Base-by-base conservation (phyloP, 64 coral and sea anemone genomes). In the Montipora efflorescens region DNA sequence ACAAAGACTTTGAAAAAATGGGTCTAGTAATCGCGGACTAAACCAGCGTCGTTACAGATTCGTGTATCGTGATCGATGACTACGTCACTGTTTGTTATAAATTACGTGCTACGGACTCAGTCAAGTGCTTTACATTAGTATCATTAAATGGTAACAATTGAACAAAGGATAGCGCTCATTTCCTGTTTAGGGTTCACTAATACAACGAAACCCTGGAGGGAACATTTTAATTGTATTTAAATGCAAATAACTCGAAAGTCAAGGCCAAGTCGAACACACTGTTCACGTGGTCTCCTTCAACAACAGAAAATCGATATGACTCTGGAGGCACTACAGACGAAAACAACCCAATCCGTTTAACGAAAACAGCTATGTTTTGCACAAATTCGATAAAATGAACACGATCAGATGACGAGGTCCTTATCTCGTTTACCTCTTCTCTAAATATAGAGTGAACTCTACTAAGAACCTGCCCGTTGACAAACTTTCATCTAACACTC, bases 171-270 rank as follows among this genome's bases (percentile, higher is more conserved):
- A 22, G 18, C 82, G 64, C 62, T 68, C 43, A n/a, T 72, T 86
- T 86, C 82, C 82, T 86, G 82, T 86, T 86, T 86, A 71, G 82
- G 64, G 45, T 18, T 9, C 45, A 18, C 14, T 49, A 22, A 86
- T 22, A 25, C n/a, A 25, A 86, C 47, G 47, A 72, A 86, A 45
- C 16, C 82, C 81, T 9, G 82, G 43, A 86, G 82, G 62, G 21
- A 2, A 50, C 7, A 49, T 53, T 72, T 71, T 50, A 84, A 67
- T 67, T 67, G 58, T 15, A 67, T 83, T 83, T 67, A 22, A 72
- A 86, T 86, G 66, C 82, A 71, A 86, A 72, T 72, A 50, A 19
- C 36, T 16, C 68, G 20, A 67, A 18, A 47, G 82, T 66, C 82
- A 86, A 86, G 82, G 82, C 64, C 66, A 86, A 48, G 18, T 21